Conservation (phyloP, 2,888 invertebrate species). For the Pristionchus arcanus region DNA sequence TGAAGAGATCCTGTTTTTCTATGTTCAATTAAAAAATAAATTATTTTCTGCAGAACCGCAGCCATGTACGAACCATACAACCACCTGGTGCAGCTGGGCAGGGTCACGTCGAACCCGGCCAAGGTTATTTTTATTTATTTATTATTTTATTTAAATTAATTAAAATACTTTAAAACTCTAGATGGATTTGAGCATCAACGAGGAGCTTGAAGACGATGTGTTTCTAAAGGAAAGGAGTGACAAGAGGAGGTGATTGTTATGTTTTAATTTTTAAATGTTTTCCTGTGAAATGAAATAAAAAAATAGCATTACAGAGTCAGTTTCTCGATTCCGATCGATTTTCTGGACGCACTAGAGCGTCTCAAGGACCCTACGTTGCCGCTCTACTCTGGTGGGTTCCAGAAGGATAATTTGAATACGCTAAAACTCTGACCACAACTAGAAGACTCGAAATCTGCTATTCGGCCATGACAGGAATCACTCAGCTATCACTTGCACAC, state of each 20-base stretch:
- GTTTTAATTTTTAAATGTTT: neutral
- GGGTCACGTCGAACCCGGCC: constrained; percentile 19
- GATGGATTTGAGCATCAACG: constrained; percentile 1
- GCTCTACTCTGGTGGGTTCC: neutral
- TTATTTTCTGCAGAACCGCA: neutral
- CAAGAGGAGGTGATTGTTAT: neutral
- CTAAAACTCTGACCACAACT: no score
- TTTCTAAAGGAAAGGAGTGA: neutral
- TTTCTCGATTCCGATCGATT: constrained; percentile 47
- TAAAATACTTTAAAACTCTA: neutral
- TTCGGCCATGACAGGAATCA: no score
- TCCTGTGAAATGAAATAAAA: neutral
- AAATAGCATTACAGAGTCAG: constrained; percentile 14
- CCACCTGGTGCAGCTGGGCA: neutral
- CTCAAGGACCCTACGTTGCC: constrained; percentile 25
- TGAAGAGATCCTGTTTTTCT: no score
- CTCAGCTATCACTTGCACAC: no score
- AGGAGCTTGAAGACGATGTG: constrained; percentile 5
- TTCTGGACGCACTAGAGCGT: constrained; percentile 38
- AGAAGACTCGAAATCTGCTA: no score
- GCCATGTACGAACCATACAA: constrained; percentile 25
- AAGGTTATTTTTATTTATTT: neutral
- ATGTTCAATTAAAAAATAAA: neutral
- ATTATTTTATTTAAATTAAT: neutral
- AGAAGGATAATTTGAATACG: neutral